Percentiles rank a stretch among this genome's conserved stretches.
These are phyloP conservation scores for Paralichthys olivaceus DNA, from an alignment of 2,113 vertebrate genomes.

Conservation along the genomic window DNA sequence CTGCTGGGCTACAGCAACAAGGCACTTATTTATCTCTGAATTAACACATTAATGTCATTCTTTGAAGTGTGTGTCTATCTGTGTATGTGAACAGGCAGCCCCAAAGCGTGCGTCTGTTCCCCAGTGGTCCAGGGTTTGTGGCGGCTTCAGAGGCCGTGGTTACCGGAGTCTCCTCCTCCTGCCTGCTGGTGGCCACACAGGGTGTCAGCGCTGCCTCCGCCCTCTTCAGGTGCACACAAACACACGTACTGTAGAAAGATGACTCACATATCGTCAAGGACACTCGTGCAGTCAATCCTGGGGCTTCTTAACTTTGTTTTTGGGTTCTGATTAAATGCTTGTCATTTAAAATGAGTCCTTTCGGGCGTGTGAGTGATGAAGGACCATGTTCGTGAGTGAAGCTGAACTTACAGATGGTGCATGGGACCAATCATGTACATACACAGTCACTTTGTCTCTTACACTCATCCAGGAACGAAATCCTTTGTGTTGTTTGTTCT, in stretches of 20 bases:
- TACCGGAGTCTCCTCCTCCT: conserved; percentile 84
- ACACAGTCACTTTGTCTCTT: too few species aligned
- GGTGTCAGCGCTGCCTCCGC: conserved; percentile 83
- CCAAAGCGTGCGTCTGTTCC: conserved; percentile 87
- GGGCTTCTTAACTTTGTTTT: neutral
- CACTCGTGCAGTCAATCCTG: neutral
- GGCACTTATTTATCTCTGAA: neutral
- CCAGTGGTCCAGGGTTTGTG: conserved; percentile 82
- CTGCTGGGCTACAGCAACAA: neutral
- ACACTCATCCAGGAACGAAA: neutral
- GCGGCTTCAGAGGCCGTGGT: conserved; percentile 82
- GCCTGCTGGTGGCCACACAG: conserved; percentile 86
- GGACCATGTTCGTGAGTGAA: too few species aligned
- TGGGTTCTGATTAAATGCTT: too few species aligned
- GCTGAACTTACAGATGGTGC: too few species aligned
- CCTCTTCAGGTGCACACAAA: conserved; percentile 84
- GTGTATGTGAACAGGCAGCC: conserved; percentile 85
- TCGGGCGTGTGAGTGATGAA: too few species aligned
- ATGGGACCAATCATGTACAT: too few species aligned
- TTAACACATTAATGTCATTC: neutral
- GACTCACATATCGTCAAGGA: conserved; percentile 13
- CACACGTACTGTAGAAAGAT: neutral
- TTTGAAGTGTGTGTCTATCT: neutral
- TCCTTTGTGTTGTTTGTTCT: neutral
- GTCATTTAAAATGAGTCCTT: too few species aligned